phyloP scores from a whole-genome alignment of 2,113 vertebrate species.

The Apistogramma diplotaenia region DNA sequence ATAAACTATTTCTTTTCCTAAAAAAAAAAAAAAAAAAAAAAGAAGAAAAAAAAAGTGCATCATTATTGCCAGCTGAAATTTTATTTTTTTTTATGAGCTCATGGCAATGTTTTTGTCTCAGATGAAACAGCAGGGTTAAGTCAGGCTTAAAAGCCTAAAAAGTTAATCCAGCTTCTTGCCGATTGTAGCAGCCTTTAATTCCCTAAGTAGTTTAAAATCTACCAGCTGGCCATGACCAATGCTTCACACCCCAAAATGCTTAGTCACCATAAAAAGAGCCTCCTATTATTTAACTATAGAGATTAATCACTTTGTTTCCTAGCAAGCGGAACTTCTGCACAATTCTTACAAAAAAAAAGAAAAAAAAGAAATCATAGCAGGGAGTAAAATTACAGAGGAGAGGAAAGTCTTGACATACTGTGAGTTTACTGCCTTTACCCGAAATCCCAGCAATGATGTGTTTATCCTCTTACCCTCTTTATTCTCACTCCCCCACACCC shows the following conservation, averaged over 20 bases:
- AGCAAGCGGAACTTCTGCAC: constrained; percentile 19
- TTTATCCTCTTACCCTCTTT: constrained; percentile 41
- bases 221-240: constrained; percentile 61
- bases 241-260: constrained; percentile 50
- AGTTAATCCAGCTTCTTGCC: constrained; percentile 59
- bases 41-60: background rate
- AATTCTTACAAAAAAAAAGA: constrained; percentile 1
- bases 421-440: constrained; percentile 12
- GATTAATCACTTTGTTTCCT: constrained; percentile 53
- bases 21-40: background rate
- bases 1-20: no score
- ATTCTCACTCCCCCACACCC: background rate
- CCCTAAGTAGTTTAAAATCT: constrained; percentile 66
- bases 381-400: background rate
- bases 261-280: constrained; percentile 46
- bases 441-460: constrained; percentile 34
- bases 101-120: constrained; percentile 32
- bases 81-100: constrained; percentile 20
- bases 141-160: constrained; percentile 63
- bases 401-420: constrained; percentile 6
- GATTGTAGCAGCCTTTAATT: constrained; percentile 59
- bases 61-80: constrained; percentile 50
- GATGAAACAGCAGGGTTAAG: constrained; percentile 37
- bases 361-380: background rate
- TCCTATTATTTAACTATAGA: constrained; percentile 36